Evolutionary conservation across 2,888 invertebrate genomes (phyloP), one percentile per base, ranked within the genome.

Genomic region (Rotaria sp.): DNA sequence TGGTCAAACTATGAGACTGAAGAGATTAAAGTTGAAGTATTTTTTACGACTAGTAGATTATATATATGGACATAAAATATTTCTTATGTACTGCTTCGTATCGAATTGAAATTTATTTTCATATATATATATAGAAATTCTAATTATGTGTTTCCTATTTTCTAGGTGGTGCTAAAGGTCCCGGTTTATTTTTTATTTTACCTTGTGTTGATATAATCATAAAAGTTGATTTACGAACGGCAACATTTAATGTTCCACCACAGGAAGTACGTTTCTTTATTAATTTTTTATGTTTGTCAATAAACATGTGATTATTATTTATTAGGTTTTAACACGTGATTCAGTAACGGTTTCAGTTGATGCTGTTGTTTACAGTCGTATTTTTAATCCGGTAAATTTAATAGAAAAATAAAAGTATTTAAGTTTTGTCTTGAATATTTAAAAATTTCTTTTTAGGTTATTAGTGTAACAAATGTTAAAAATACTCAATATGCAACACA

Each of bases 171-270:
- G 86, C 86, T 24, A 86, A 84, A 86, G 86, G 86, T 35, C 86
- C 86, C 90, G 96, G 96, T 85, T 95, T 96, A 89, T 96, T 96
- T 92, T 96, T 96, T 92, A 95, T 96, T 88, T 92, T 96, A 88
- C 96, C 96, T 0, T 96, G 96, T 92, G 84, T 87, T 21, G 88
- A 88, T 55, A 74, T 84, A 50, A 85, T 87, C 38, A 80, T 84
- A 11, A 87, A 86, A 85, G 88, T 88, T 57, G 88, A 88, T 84
- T 74, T 88, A 80, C 84, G 88, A 80, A 88, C 88, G 50, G 74
- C 88, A 11, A 88, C 88, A 18, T 87, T 88, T 85, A 87, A 88
- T 84, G 87, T 88, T 24, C 88, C 88, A 26, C 87, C 88, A 13
- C 88, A 88, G 84, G 88, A 88, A 86, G 87, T 88, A 84, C 15